Evolutionary conservation across 2,888 invertebrate species (phyloP).

Genomic region (Rotaria sp.): DNA sequence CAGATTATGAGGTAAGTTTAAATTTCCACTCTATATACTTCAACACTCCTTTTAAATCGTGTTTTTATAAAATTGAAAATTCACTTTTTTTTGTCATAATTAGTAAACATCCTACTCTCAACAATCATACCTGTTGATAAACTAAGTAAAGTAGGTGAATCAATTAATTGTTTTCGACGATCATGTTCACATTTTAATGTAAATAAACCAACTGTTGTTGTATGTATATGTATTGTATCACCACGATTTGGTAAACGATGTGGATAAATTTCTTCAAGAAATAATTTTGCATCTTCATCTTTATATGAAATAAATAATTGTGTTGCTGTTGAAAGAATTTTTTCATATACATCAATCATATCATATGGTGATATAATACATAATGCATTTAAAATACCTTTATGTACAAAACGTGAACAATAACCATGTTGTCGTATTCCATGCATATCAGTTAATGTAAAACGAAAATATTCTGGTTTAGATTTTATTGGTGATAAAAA

Average conservation of each 20-base stretch:
- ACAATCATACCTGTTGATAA: neutral
- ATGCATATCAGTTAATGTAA: slow-evolving; percentile 37
- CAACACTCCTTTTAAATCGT: too few relatives aligned
- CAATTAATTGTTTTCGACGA: slow-evolving; percentile 28
- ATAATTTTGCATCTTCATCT: slow-evolving; percentile 29
- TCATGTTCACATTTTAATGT: slow-evolving; percentile 1
- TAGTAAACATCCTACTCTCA: too few relatives aligned
- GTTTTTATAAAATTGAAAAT: too few relatives aligned
- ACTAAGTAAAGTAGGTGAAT: neutral
- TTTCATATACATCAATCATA: slow-evolving; percentile 1
- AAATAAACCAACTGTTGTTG: neutral
- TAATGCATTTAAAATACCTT: slow-evolving; percentile 14
- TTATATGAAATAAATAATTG: slow-evolving; percentile 15
- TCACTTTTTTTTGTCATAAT: too few relatives aligned
- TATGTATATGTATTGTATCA: slow-evolving; percentile 28
- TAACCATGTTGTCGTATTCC: slow-evolving; percentile 35
- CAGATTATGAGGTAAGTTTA: too few relatives aligned
- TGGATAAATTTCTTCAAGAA: slow-evolving; percentile 35
- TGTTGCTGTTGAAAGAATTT: neutral
- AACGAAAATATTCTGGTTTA: slow-evolving; percentile 31
- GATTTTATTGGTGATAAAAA: neutral
- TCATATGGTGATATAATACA: slow-evolving; percentile 19
- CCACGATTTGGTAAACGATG: slow-evolving; percentile 35
- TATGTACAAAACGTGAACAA: slow-evolving; percentile 31
- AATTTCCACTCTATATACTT: too few relatives aligned